These are phyloP conservation scores for Lydus trimaculatus DNA, from an alignment of 2,888 invertebrate genomes.

Conservation along the genomic window DNA sequence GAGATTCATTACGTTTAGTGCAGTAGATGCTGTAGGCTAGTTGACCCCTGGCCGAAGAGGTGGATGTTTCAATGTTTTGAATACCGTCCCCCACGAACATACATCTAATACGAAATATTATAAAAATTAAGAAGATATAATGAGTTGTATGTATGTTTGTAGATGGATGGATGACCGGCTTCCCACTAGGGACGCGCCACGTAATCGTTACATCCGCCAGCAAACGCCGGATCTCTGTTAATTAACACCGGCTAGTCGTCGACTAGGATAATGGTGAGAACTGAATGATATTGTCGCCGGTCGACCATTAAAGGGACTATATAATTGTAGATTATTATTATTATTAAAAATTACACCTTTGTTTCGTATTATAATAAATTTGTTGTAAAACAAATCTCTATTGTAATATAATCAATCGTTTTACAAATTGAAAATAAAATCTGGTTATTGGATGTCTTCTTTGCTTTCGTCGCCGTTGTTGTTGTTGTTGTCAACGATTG, in stretches of 20 bases:
- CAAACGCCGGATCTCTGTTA: conserved; percentile 51
- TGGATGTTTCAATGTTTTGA: neutral
- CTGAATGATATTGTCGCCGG: neutral
- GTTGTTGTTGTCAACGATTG: neutral
- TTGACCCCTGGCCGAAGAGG: conserved; percentile 53
- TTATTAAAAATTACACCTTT: neutral
- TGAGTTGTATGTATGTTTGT: neutral
- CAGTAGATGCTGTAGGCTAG: conserved; percentile 48
- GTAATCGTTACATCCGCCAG: conserved; percentile 54
- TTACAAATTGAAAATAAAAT: neutral
- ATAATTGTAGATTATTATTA: neutral
- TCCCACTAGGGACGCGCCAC: conserved; percentile 38
- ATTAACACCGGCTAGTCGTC: conserved; percentile 48
- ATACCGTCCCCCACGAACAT: neutral
- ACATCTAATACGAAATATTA: neutral
- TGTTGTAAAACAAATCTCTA: neutral
- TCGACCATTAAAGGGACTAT: neutral
- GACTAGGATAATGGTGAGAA: conserved; percentile 32
- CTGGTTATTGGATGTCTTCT: neutral
- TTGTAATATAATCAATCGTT: neutral
- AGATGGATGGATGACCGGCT: conserved; percentile 18
- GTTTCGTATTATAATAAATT: neutral
- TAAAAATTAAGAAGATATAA: neutral
- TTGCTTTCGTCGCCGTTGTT: neutral
- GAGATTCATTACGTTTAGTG: conserved; percentile 50